phyloP scores from a whole-genome alignment of 2,797 vertebrate genomes.

The Notoglanidium macrostoma region DNA sequence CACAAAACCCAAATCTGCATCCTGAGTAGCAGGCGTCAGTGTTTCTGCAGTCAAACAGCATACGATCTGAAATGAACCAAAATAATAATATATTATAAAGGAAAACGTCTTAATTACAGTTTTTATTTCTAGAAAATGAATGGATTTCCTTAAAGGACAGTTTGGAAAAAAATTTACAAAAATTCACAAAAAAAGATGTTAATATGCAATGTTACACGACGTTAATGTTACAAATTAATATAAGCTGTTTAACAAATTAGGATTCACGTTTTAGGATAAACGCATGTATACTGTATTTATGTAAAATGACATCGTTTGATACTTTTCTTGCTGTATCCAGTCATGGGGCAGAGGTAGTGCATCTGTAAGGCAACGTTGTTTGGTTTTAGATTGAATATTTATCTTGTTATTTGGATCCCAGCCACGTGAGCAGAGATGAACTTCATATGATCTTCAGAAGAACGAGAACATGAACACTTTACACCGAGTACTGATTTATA shows the following conservation, averaged over 20 bases:
- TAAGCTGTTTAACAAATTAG: background rate
- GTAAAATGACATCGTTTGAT: background rate
- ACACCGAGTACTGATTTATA: background rate
- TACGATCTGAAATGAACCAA: background rate
- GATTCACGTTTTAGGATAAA: background rate
- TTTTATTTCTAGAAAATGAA: background rate
- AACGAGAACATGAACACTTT: background rate
- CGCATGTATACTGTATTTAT: background rate
- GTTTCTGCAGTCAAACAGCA: background rate
- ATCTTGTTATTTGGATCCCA: background rate
- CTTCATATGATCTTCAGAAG: background rate
- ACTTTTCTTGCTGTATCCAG: background rate
- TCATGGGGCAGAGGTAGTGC: background rate
- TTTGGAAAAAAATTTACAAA: background rate
- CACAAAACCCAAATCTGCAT: conserved; percentile 3
- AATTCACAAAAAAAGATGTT: background rate
- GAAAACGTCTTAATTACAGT: background rate
- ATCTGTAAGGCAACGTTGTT: background rate
- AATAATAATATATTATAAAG: background rate
- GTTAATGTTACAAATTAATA: background rate
- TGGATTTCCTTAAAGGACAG: background rate
- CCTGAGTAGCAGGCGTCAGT: background rate
- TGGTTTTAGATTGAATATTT: too few species aligned
- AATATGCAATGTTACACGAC: too few species aligned
- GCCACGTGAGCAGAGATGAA: background rate